phyloP scores from a whole-genome alignment of 2,888 invertebrate genomes.

The Lasioglossum figueresi region DNA sequence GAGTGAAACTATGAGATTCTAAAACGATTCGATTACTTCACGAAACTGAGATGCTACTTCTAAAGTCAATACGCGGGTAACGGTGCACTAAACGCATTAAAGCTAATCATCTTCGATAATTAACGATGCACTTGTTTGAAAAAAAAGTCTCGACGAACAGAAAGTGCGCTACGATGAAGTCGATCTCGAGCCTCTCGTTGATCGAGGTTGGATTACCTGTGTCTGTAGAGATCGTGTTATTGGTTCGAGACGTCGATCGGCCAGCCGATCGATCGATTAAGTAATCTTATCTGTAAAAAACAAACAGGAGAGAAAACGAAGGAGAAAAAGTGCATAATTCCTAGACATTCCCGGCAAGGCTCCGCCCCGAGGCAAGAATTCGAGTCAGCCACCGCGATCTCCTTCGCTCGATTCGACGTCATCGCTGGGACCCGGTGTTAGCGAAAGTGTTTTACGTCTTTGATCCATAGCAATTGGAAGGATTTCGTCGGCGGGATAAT shows the following conservation, averaged over 20 bases:
- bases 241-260: neutral
- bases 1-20: too few relatives aligned
- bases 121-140: neutral
- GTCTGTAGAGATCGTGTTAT: neutral
- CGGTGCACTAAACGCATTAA: neutral
- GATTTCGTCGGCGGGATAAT: constrained; percentile 11
- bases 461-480: constrained; percentile 25
- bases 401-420: constrained; percentile 34
- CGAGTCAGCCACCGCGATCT: constrained; percentile 1
- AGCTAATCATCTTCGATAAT: neutral
- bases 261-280: constrained; percentile 5
- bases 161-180: neutral
- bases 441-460: constrained; percentile 50
- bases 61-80: neutral
- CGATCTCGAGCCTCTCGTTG: neutral
- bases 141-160: neutral
- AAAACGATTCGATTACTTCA: neutral
- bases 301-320: constrained; percentile 16
- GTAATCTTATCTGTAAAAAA: constrained; percentile 13
- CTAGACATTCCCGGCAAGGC: constrained; percentile 57
- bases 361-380: constrained; percentile 52
- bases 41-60: neutral
- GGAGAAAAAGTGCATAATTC: constrained; percentile 44
- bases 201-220: neutral
- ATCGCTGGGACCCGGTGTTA: neutral